A percentile compares a stretch with the other conserved stretches of the same genome.
These are phyloP conservation scores for Lordiphosa clarofinis DNA, from an alignment of 1,140 invertebrate species.

Conservation along the genomic window DNA sequence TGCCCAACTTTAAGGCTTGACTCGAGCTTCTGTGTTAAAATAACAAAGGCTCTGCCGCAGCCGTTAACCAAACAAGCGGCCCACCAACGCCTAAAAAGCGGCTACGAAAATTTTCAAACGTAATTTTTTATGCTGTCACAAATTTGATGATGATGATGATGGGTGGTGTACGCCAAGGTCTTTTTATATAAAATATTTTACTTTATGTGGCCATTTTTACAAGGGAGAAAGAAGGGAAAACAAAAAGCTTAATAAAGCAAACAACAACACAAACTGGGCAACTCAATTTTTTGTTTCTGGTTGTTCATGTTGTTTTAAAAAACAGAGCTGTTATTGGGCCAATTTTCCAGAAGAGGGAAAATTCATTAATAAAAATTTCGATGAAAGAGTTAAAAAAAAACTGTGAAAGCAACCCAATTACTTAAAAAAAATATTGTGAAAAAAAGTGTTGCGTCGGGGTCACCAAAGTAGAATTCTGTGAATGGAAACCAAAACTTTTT, in stretches of 20 bases:
- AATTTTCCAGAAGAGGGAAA: background rate
- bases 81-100: conserved; percentile 62
- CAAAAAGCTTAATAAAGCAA: conserved; percentile 44
- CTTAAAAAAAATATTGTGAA: no score
- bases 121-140: conserved; percentile 74
- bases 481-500: no score
- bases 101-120: conserved; percentile 44
- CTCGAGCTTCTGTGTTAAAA: conserved; percentile 48
- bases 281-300: conserved; percentile 44
- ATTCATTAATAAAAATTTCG: no score
- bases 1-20: conserved; percentile 59
- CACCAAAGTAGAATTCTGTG: no score
- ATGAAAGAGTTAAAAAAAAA: no score
- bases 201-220: conserved; percentile 58
- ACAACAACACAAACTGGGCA: conserved; percentile 27
- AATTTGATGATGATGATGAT: conserved; percentile 59
- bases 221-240: conserved; percentile 16
- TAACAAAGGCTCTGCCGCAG: conserved; percentile 51
- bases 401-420: no score
- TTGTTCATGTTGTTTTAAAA: conserved; percentile 9
- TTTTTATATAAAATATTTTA: conserved; percentile 63
- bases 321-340: conserved; percentile 17
- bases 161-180: conserved; percentile 25
- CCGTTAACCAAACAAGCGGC: conserved; percentile 66
- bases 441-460: no score